Evolutionary conservation across 2,888 invertebrate genomes (phyloP), one percentile per base, ranked within the genome.

Genomic region (Parnassius smintheus): DNA sequence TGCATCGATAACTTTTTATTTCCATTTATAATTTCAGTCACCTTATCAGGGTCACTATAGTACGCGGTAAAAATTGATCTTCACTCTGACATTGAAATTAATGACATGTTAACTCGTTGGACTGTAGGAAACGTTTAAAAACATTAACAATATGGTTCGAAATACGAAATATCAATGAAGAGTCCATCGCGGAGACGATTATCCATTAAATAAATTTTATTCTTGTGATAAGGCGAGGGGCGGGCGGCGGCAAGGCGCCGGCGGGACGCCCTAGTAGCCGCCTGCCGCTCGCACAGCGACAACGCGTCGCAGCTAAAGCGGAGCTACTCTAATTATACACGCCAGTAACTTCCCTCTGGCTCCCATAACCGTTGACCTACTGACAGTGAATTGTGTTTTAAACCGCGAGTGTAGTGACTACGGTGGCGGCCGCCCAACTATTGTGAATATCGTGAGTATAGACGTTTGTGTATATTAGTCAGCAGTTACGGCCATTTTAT

Each of bases 161-260:
- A 86, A 74, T 76, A 76, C 70, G 78, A 80, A 83, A 82, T 83
- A 88, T 87, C 83, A 86, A 87, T 85, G 82, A 77, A 75, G 77
- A 79, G 77, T 78, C 81, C 82, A 86, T 85, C 81, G 79, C 74
- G 78, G 78, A 75, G 75, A 77, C 78, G 84, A 86, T 89, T 87
- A 89, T 86, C 86, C 88, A 86, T 88, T 86, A 89, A 86, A 90
- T 88, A 85, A 85, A 89, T 89, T 88, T 89, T 83, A 88, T 88
- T 88, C 81, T 81, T 75, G 86, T 88, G 89, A 89, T 88, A 87
- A 87, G 85, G 80, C 79, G 88, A 72, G 85, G 85, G 84, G 86
- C 82, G 88, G 80, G 79, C 72, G 74, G 83, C 78, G 81, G 83
- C 79, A 80, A 81, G 87, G 88, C 87, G 89, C 88, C 88, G 82